Base-by-base conservation (phyloP, 2,113 vertebrate genomes). In the Caranx ignobilis region DNA sequence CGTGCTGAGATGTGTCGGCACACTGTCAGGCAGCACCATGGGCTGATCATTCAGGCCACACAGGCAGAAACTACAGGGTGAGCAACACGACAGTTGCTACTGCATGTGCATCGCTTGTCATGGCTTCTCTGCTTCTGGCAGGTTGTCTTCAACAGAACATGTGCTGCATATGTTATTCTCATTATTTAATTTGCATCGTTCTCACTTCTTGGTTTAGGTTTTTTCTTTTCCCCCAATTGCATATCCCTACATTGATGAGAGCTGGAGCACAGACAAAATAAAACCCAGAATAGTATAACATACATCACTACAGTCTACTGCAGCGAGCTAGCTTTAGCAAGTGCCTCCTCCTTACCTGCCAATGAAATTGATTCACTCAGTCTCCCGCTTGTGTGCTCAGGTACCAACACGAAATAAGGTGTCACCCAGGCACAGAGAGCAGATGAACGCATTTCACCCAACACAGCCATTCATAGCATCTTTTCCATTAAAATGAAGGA, bases 401-500 rank as follows among this genome's bases (percentile, higher is more conserved):
- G 21, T n/a, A 3, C 57, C 26, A 37, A 82, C 82, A 72, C 61
- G 4, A 84, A 90, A 89, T 79, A 87, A 84, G 74, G 86, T 88
- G 86, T 88, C 82, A 79, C 71, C 80, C 54, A 3, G 37, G 57
- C 19, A 1, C 18, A 0, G 77, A 63, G 74, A 77, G 6, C 35
- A 81, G 76, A 87, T 85, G 78, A 84, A 87, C 54, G 31, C 50
- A 11, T 54, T 67, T n/a, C 26, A 1, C 50, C 68, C 39, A 52
- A 85, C 65, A 82, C 65, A 57, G 50, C 76, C 81, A 83, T 88
- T 72, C 69, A 67, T 75, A 73, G 72, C 61, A 78, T 83, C 86
- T 89, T 84, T 90, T 89, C 87, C 72, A 87, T 86, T 77, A 87
- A 86, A 88, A 68, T 3, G 34, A 63, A 68, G 6, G 63, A 64